Evolutionary conservation across 2,113 vertebrate species (phyloP).

Genomic region (Ceratotherium simum): DNA sequence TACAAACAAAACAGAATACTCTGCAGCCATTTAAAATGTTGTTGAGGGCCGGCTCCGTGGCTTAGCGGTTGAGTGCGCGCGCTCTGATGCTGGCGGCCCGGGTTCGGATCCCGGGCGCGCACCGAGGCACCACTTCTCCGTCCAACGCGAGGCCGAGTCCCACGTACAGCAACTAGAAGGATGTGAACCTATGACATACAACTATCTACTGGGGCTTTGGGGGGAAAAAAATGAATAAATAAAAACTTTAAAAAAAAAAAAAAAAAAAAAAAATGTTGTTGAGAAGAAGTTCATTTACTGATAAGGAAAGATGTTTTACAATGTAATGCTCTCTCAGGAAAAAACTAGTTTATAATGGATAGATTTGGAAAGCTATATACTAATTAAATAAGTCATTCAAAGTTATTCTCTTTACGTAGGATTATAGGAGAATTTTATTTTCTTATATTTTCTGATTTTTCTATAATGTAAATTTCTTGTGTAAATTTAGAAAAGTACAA

Average conservation of each 20-base stretch:
- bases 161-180: too few relatives aligned
- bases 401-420: neutral
- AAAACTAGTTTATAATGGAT: neutral
- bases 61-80: too few relatives aligned
- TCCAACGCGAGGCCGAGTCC: too few relatives aligned
- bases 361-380: neutral
- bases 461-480: neutral
- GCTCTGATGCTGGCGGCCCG: too few relatives aligned
- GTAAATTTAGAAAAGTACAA: neutral
- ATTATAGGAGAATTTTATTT: neutral
- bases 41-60: too few relatives aligned
- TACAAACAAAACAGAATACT: neutral
- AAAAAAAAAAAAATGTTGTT: slow-evolving; percentile 32
- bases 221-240: too few relatives aligned
- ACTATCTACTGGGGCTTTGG: too few relatives aligned
- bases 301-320: neutral
- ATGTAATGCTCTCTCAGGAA: neutral
- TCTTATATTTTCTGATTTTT: neutral
- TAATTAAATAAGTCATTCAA: slow-evolving; percentile 3
- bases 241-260: too few relatives aligned
- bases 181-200: too few relatives aligned
- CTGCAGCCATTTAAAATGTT: neutral
- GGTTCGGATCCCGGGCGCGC: too few relatives aligned
- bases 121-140: too few relatives aligned
- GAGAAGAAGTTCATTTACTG: neutral